Conservation (phyloP, 2,888 invertebrate species). For the Busseola fusca region DNA sequence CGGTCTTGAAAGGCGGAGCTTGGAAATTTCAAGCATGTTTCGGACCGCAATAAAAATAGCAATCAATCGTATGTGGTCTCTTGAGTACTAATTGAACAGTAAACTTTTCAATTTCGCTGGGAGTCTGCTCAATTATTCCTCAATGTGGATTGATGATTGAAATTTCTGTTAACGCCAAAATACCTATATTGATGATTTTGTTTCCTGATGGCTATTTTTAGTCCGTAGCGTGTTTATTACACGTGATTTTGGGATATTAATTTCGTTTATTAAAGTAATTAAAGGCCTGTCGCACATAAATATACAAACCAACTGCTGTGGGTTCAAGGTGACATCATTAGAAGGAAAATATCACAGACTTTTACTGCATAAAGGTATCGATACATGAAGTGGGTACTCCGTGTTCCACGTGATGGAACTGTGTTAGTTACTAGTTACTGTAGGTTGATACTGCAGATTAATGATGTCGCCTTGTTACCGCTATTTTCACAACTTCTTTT, state of each 20-base stretch:
- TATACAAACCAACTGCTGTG: constrained; percentile 1
- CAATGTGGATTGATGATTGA: constrained; percentile 23
- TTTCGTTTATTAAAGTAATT: constrained; percentile 21
- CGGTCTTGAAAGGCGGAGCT: not conserved
- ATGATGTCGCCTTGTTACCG: constrained; percentile 51
- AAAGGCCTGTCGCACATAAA: constrained; percentile 6
- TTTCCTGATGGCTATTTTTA: constrained; percentile 7
- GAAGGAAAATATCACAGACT: constrained; percentile 1
- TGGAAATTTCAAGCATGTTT: constrained; percentile 24
- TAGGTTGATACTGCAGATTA: constrained; percentile 25
- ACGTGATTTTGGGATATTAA: not conserved
- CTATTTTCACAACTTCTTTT: constrained; percentile 35
- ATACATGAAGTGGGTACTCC: constrained; percentile 3
- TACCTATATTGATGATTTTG: constrained; percentile 1
- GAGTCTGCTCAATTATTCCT: constrained; percentile 31
- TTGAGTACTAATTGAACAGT: constrained; percentile 44
- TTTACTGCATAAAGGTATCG: constrained; percentile 7
- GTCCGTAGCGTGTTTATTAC: constrained; percentile 7
- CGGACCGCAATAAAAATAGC: constrained; percentile 32
- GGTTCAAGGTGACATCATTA: constrained; percentile 10
- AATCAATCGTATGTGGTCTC: constrained; percentile 23
- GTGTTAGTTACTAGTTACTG: constrained; percentile 36
- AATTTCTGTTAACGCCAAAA: constrained; percentile 27
- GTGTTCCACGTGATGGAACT: constrained; percentile 8
- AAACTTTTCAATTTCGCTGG: constrained; percentile 43